Evolutionary conservation across 2,113 vertebrate species (phyloP).

Genomic region (Rhinoderma darwinii): DNA sequence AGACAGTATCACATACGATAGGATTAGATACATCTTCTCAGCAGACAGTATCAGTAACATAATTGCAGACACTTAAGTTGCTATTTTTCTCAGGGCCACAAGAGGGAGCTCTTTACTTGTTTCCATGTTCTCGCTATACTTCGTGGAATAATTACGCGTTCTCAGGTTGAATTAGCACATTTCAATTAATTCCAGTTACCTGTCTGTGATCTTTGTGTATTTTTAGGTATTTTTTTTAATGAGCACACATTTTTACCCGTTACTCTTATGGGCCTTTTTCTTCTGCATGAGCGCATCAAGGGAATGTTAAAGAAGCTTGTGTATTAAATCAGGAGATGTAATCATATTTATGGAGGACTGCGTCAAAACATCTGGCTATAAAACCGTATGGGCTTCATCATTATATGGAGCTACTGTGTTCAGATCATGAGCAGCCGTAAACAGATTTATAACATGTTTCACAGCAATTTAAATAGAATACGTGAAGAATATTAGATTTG

Average conservation of each 20-base stretch:
- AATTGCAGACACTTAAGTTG: not conserved
- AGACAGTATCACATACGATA: no score
- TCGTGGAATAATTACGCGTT: not conserved
- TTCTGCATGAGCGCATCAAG: no score
- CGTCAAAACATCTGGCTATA: not conserved
- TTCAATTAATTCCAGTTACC: slow-evolving; percentile 14
- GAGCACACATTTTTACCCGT: not conserved
- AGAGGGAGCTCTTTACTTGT: slow-evolving; percentile 47
- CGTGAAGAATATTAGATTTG: not conserved
- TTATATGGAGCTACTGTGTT: not conserved
- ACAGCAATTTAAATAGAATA: not conserved
- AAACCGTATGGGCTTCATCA: not conserved
- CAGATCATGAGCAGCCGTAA: not conserved
- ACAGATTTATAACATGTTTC: not conserved
- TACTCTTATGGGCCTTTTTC: not conserved
- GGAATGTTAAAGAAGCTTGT: not conserved
- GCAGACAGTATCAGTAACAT: no score
- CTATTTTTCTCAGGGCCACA: slow-evolving; percentile 7
- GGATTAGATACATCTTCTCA: no score
- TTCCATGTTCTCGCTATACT: not conserved
- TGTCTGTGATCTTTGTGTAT: not conserved
- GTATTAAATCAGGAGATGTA: not conserved
- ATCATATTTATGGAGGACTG: slow-evolving; percentile 9
- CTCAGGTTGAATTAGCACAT: slow-evolving; percentile 17
- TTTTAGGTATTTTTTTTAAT: not conserved